Percentiles rank a stretch among this genome's conserved stretches.
These are phyloP conservation scores for Macropus fuliginosus DNA, from an alignment of 2,797 vertebrate species.

Conservation along the genomic window DNA sequence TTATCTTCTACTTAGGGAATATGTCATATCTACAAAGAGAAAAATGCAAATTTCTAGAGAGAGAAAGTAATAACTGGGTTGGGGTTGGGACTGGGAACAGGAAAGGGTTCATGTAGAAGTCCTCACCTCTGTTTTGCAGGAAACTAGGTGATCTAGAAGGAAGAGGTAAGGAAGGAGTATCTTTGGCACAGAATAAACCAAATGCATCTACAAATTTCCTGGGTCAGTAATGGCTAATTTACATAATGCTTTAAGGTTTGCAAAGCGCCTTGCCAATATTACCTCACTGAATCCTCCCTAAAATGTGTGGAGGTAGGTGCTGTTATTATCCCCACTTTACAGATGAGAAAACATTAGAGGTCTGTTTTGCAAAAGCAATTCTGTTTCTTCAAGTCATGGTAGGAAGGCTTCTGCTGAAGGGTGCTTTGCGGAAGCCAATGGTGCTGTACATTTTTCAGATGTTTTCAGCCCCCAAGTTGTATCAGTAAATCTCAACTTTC, in stretches of 20 bases:
- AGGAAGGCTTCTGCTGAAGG: conserved; percentile 1
- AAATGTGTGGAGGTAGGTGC: background rate
- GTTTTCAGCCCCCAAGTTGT: background rate
- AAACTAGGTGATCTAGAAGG: background rate
- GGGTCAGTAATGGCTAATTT: background rate
- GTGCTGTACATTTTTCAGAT: conserved; percentile 13
- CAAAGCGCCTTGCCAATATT: background rate
- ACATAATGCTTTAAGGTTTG: background rate
- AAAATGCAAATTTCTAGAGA: background rate
- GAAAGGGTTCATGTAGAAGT: background rate
- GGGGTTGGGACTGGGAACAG: background rate
- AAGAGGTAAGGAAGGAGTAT: background rate
- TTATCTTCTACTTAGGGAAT: background rate
- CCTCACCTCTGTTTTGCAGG: background rate
- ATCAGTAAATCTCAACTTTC: conserved; percentile 1
- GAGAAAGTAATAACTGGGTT: background rate
- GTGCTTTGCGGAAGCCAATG: background rate
- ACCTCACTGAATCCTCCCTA: background rate
- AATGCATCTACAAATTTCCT: background rate
- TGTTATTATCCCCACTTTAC: background rate
- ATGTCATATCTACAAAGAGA: background rate
- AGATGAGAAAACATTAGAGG: background rate
- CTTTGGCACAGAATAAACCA: background rate
- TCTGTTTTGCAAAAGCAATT: conserved; percentile 5
- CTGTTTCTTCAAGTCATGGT: conserved; percentile 18